Evolutionary conservation across 1,140 invertebrate species (phyloP).

Genomic region (Rhyacophila brunnea): DNA sequence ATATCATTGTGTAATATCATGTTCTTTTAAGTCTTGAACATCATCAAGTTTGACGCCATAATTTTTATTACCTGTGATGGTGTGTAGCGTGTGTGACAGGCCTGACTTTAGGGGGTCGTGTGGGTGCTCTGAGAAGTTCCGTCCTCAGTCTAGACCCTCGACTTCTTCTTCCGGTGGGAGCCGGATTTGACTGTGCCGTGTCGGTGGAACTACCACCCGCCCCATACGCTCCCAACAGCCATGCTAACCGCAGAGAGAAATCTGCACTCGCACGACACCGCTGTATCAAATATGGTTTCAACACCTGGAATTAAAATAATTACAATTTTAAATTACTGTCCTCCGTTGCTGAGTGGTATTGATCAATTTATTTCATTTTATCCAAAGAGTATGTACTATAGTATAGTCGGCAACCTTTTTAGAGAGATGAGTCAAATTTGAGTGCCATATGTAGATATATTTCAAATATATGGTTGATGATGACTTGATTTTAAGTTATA

Average conservation of each 20-base stretch:
- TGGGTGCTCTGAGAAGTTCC: slow-evolving; percentile 41
- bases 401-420: no score
- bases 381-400: no score
- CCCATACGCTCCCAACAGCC: slow-evolving; percentile 93
- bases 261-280: slow-evolving; percentile 92
- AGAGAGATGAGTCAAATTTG: no score
- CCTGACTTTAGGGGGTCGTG: slow-evolving; percentile 37
- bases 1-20: no score
- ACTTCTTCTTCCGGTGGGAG: slow-evolving; percentile 49
- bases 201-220: slow-evolving; percentile 84
- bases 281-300: slow-evolving; percentile 92
- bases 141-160: slow-evolving; percentile 34
- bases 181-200: slow-evolving; percentile 75
- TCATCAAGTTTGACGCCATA: no score
- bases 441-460: no score
- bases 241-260: slow-evolving; percentile 93
- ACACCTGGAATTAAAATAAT: slow-evolving; percentile 46
- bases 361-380: no score
- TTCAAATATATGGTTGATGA: no score
- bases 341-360: no score
- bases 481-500: no score
- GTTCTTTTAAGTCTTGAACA: no score
- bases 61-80: slow-evolving; percentile 9
- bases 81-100: slow-evolving; percentile 4
- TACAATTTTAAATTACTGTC: no score